These are phyloP conservation scores for Drosophila funebris DNA, from an alignment of 1,140 invertebrate species.

Conservation along the genomic window DNA sequence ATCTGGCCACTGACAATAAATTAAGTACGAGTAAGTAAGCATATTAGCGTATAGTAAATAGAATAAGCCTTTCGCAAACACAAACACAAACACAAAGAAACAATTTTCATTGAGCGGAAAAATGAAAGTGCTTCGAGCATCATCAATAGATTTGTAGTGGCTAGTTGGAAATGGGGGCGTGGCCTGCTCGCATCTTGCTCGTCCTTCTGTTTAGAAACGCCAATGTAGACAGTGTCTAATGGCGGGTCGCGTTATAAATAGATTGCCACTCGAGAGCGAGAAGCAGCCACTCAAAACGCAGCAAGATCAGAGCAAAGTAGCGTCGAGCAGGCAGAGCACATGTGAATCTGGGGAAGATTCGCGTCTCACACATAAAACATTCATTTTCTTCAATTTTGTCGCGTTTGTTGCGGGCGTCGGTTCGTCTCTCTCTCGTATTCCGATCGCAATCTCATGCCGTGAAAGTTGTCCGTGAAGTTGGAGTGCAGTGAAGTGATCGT, in stretches of 20 bases:
- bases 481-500: slow-evolving; percentile 30
- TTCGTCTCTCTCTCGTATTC: slow-evolving; percentile 36
- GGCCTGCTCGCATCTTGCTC: slow-evolving; percentile 36
- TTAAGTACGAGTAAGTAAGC: slow-evolving; percentile 11
- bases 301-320: slow-evolving; percentile 43
- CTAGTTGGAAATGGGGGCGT: slow-evolving; percentile 39
- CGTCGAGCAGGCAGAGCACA: slow-evolving; percentile 40
- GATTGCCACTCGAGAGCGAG: too few species aligned
- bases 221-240: slow-evolving; percentile 60
- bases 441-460: background rate
- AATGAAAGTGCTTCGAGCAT: background rate
- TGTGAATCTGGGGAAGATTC: slow-evolving; percentile 39
- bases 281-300: slow-evolving; percentile 76
- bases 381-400: slow-evolving; percentile 72
- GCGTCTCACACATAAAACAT: slow-evolving; percentile 19
- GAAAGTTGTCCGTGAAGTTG: slow-evolving; percentile 19
- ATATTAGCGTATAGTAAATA: background rate
- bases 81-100: background rate
- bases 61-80: slow-evolving; percentile 69
- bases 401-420: slow-evolving; percentile 70
- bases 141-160: background rate
- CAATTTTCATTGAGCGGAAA: slow-evolving; percentile 45
- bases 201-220: slow-evolving; percentile 66
- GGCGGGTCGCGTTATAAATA: slow-evolving; percentile 78
- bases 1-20: slow-evolving; percentile 22